These are phyloP conservation scores for Rotaria magnacalcarata DNA, from an alignment of 2,888 invertebrate genomes.

Conservation along the genomic window DNA sequence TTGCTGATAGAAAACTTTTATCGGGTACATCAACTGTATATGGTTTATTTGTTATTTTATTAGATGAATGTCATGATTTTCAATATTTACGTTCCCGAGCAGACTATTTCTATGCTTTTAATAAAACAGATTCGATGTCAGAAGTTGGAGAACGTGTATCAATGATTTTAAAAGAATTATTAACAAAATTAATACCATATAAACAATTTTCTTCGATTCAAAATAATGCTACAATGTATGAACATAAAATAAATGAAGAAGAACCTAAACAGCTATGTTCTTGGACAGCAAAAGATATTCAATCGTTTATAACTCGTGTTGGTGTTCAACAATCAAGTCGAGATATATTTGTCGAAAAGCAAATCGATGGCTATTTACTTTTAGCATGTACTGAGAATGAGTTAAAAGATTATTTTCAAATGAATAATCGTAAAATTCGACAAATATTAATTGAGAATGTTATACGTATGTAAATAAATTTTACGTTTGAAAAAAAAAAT, in stretches of 20 bases:
- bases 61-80: not conserved
- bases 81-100: not conserved
- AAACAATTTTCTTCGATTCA: not conserved
- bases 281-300: not conserved
- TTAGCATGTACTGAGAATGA: slow-evolving; percentile 35
- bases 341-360: not conserved
- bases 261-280: not conserved
- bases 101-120: not conserved
- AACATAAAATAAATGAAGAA: not conserved
- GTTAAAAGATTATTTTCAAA: not conserved
- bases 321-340: slow-evolving; percentile 4
- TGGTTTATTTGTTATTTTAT: not conserved
- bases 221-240: not conserved
- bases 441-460: not conserved
- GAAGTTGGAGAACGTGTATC: not conserved
- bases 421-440: not conserved
- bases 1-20: not conserved
- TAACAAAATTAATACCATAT: not conserved
- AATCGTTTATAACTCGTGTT: not conserved
- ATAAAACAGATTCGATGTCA: not conserved
- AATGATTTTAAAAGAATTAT: not conserved
- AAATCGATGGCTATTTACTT: slow-evolving; percentile 24
- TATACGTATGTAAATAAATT: not conserved
- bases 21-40: not conserved
- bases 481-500: no score